Evolutionary conservation across 2,113 vertebrate species (phyloP).

Genomic region (Grammomys surdaster): DNA sequence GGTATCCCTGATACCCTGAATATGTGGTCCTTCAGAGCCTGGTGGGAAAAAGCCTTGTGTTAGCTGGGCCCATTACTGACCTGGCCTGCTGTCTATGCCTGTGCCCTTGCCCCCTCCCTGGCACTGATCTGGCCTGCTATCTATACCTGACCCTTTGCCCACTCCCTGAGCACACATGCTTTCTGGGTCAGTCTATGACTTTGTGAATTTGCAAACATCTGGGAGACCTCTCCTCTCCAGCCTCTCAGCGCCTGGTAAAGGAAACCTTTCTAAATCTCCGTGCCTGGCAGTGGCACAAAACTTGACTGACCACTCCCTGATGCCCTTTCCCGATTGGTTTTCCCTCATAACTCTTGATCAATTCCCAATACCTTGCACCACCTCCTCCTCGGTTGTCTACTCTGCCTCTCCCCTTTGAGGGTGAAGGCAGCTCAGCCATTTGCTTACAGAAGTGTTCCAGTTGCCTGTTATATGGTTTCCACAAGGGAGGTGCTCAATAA

Average conservation of each 20-base stretch:
- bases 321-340: not conserved
- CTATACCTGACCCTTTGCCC: no score
- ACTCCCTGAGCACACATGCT: not conserved
- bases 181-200: not conserved
- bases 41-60: no score
- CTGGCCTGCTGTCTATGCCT: not conserved
- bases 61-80: not conserved
- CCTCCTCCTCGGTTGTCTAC: not conserved
- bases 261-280: not conserved
- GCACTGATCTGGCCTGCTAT: not conserved
- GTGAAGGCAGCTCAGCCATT: not conserved
- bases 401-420: not conserved
- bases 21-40: fast-evolving
- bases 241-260: not conserved
- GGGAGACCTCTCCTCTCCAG: not conserved
- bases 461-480: not conserved
- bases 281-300: not conserved
- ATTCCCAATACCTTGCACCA: not conserved
- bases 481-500: not conserved
- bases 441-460: not conserved
- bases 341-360: not conserved
- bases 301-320: fast-evolving
- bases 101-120: no score
- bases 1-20: not conserved
- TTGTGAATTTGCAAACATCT: not conserved